Evolutionary conservation across 2,797 vertebrate species (phyloP), one percentile per base, ranked within the genome.

Genomic region (Tapirus indicus): DNA sequence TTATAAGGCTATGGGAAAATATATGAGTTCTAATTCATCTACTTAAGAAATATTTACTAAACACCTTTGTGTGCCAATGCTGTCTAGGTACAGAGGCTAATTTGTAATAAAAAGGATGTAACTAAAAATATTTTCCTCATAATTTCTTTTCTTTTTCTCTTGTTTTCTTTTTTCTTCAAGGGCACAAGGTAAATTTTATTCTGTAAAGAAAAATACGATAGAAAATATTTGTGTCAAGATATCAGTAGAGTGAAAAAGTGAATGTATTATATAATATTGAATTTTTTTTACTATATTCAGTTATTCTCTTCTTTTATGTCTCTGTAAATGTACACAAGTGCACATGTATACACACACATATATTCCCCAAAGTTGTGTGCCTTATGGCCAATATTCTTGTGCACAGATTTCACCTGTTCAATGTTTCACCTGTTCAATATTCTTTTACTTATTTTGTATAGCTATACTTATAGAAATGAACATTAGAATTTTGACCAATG

Each of bases 331-430:
- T 89, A 4, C 82, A 4, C 14, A 7, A 29, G 1, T 38, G 10
- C 11, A n/a, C 0, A 56, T 0, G 25, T 14, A 6, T 3, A 18
- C 6, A 25, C 11, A 71, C 0, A 58, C 17, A 21, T 8, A 29
- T 1, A 27, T 35, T 32, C 18, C 20, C 20, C n/a, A 69, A 74
- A 88, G 14, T n/a, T 21, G 0, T 60, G 13, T 56, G 4, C 6
- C 1, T 56, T 49, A 17, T 69, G 64, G 20, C 35, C 11, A 5
- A 4, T 72, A 85, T 47, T 27, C 52, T 18, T 17, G 25, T 17
- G 9, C 71, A 72, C 0, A 1, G 23, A 62, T 32, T 90, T 71
- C 23, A 41, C 29, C 3, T 78, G 5, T 69, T 95, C 1, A 25
- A 16, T 38, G 38, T 32, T 90, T 71, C 23, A 41, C 29, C 3